Evolutionary conservation across 1,140 invertebrate genomes (phyloP).

Genomic region (Anastrepha ludens): DNA sequence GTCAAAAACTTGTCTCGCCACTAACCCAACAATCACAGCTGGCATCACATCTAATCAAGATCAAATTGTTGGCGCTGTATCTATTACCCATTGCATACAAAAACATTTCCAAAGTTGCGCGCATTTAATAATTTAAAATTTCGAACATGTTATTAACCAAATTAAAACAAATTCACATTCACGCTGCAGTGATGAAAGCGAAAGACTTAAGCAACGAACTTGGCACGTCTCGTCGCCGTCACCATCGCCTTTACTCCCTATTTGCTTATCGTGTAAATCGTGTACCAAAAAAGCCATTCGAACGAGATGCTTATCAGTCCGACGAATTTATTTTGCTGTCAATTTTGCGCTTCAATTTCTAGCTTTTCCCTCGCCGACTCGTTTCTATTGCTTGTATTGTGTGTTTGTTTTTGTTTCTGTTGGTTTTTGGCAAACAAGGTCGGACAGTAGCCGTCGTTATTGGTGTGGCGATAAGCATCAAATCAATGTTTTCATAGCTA

Average conservation of each 20-base stretch:
- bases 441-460: slow-evolving; percentile 36
- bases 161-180: neutral
- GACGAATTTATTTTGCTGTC: slow-evolving; percentile 36
- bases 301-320: slow-evolving; percentile 30
- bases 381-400: neutral
- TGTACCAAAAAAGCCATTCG: neutral
- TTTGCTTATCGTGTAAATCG: slow-evolving; percentile 31
- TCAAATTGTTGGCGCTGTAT: too few species aligned
- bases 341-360: slow-evolving; percentile 28
- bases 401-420: neutral
- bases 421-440: slow-evolving; percentile 21
- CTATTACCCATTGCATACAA: too few species aligned
- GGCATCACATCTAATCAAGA: too few species aligned
- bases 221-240: neutral
- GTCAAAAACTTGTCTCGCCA: too few species aligned
- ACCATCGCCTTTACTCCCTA: neutral
- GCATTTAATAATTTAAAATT: neutral
- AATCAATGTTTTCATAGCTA: slow-evolving; percentile 51
- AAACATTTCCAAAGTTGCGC: neutral
- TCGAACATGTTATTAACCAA: neutral
- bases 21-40: too few species aligned
- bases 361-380: neutral
- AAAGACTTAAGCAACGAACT: neutral
- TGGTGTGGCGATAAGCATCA: slow-evolving; percentile 51
- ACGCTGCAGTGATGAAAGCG: neutral